A percentile compares a stretch with the other conserved stretches of the same genome.
phyloP scores from a whole-genome alignment of 2,888 invertebrate genomes.

The Phyto melanocephala region DNA sequence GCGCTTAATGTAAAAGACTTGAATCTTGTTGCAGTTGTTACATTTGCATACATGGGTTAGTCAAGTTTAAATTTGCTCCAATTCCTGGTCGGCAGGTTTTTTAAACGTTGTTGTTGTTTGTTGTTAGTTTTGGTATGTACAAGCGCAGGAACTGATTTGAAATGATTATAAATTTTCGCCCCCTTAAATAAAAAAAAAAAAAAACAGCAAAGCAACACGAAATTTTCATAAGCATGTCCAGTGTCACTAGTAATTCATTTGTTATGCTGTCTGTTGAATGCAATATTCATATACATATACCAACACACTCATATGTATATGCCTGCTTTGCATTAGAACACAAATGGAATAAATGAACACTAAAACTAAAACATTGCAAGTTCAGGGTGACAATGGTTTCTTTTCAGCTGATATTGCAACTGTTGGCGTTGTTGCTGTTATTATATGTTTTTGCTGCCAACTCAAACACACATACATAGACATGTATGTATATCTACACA shows the following conservation, averaged over 20 bases:
- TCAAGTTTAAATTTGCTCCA: conserved; percentile 41
- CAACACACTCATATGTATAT: neutral
- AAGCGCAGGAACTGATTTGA: conserved; percentile 62
- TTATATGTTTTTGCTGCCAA: neutral
- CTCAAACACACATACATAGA: neutral
- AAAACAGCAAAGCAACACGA: conserved; percentile 40
- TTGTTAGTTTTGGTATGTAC: neutral
- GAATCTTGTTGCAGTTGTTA: conserved; percentile 19
- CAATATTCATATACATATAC: conserved; percentile 3
- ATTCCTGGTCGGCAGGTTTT: conserved; percentile 28
- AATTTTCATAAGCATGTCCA: conserved; percentile 65
- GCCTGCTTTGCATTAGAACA: neutral
- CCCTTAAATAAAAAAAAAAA: conserved; percentile 60
- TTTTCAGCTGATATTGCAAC: neutral
- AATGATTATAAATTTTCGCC: conserved; percentile 68
- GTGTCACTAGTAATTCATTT: conserved; percentile 66
- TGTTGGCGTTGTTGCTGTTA: neutral
- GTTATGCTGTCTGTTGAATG: conserved; percentile 57
- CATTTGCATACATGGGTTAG: neutral
- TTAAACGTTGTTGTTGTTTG: neutral
- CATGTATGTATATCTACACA: neutral
- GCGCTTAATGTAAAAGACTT: conserved; percentile 42
- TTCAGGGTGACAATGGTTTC: conserved; percentile 58
- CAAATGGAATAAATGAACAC: conserved; percentile 7
- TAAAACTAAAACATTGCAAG: conserved; percentile 29